Base-by-base conservation (phyloP, 2,113 vertebrate species). In the Maccullochella peelii region DNA sequence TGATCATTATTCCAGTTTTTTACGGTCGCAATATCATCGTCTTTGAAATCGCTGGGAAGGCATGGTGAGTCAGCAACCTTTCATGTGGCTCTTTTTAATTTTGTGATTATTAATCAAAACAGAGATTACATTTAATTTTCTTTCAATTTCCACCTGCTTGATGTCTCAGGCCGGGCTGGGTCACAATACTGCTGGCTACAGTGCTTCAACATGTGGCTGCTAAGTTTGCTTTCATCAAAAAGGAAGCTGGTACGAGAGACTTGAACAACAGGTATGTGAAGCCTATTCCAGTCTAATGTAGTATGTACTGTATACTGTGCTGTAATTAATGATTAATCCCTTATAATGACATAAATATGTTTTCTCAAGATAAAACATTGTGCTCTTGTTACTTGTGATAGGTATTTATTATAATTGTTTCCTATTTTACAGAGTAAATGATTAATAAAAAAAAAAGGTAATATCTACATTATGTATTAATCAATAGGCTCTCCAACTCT, bases 81-180 rank as follows among this genome's bases (percentile, higher is more conserved):
- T 30, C 15, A 12, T 14, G 7, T 3, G 6, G 18, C 3, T 21
- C 16, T 67, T 40, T 72, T 33, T 61, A 20, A 66, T 47, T 20
- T 20, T 18, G 16, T 55, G 3, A n/a, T 58, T 21, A 25, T 0
- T 10, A 8, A 71, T 62, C 16, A 55, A 27, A 65, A 86, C 23
- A 12, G 36, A 61, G 12, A 10, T 38, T 0, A 67, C 8, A 6
- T 50, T 21, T 18, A 3, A 44, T 38, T 49, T 8, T 21, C 4
- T 14, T 57, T 25, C 1, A 2, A 55, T 21, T 4, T 52, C 12
- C 33, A 15, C 33, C 23, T 38, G 5, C 73, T 76, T 54, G 21
- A 10, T 30, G 2, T 75, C 15, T 77, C 91, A 99, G 98, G 98
- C 97, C 97, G 7, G 96, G 94, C 86, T 99, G 97, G 97, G 71